Percentiles rank a stretch among this genome's conserved stretches.
These are phyloP conservation scores for Picus viridis DNA, from an alignment of 2,797 vertebrate species.

Conservation along the genomic window DNA sequence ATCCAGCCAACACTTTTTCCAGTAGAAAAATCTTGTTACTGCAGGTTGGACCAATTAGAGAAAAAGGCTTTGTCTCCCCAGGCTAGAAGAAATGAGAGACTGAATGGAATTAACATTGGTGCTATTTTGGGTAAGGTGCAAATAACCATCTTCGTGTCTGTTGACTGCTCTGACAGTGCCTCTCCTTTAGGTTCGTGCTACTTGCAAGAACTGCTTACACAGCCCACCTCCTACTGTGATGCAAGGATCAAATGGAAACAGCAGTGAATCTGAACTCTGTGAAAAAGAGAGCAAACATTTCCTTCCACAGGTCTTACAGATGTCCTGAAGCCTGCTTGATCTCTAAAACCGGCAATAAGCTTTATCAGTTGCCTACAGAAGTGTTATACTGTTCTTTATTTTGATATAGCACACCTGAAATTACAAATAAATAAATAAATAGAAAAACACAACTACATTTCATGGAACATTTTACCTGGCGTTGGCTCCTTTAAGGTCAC, in stretches of 20 bases:
- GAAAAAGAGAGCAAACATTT: background rate
- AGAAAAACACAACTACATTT: background rate
- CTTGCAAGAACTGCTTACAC: background rate
- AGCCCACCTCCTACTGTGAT: background rate
- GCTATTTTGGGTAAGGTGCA: background rate
- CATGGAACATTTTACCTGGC: conserved; percentile 82
- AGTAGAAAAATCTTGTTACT: background rate
- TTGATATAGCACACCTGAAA: background rate
- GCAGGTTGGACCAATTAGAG: background rate
- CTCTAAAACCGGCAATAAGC: background rate
- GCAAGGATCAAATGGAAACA: background rate
- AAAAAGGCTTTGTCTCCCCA: background rate
- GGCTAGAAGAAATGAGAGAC: background rate
- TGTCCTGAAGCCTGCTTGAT: background rate
- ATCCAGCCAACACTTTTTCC: background rate
- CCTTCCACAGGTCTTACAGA: background rate
- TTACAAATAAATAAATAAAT: background rate
- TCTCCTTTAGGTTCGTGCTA: background rate
- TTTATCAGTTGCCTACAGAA: background rate
- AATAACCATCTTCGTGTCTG: background rate
- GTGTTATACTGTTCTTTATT: background rate
- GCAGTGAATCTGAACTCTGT: background rate
- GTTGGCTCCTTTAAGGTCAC: conserved; percentile 93
- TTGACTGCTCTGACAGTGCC: background rate
- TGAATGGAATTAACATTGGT: background rate